Percentiles rank a stretch among this genome's conserved stretches.
Evolutionary conservation across 1,140 invertebrate genomes (phyloP).

Genomic region (Formica exsecta): DNA sequence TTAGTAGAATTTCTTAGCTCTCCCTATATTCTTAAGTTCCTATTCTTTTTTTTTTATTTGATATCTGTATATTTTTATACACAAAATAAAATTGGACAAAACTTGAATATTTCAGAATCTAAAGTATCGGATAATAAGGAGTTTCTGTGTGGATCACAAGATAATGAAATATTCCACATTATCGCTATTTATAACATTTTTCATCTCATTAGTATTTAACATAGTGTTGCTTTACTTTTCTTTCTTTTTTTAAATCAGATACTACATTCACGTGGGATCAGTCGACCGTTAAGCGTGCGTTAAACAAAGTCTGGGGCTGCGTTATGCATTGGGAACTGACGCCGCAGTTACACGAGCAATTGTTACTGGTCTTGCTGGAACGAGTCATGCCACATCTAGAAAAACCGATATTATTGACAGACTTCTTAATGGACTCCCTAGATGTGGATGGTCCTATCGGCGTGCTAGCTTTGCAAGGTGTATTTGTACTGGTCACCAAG

Average conservation of each 20-base stretch:
- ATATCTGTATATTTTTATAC: neutral
- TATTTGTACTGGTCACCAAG: constrained; percentile 95
- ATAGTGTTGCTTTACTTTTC: constrained; percentile 5
- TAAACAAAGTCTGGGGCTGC: constrained; percentile 91
- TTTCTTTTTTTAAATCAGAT: constrained; percentile 23
- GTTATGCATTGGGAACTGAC: constrained; percentile 91
- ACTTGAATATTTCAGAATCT: constrained; percentile 66
- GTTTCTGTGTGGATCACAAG: constrained; percentile 78
- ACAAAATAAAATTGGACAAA: neutral
- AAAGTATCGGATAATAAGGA: constrained; percentile 72
- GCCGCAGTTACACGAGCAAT: constrained; percentile 90
- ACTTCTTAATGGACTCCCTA: constrained; percentile 96
- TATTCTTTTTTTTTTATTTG: neutral
- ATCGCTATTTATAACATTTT: neutral
- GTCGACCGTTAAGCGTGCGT: constrained; percentile 78
- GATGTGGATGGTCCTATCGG: constrained; percentile 94
- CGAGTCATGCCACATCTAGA: constrained; percentile 93
- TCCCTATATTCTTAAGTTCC: constrained; percentile 8
- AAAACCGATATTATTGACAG: constrained; percentile 94
- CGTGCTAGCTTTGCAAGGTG: constrained; percentile 96
- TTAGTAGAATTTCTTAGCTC: neutral
- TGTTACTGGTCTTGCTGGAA: constrained; percentile 94
- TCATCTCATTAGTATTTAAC: constrained; percentile 1
- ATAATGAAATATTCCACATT: constrained; percentile 61
- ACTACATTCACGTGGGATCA: constrained; percentile 83